Evolutionary conservation across 2,113 vertebrate genomes (phyloP), one percentile per base, ranked within the genome.

Genomic region (Onychorhynchus coronatus): DNA sequence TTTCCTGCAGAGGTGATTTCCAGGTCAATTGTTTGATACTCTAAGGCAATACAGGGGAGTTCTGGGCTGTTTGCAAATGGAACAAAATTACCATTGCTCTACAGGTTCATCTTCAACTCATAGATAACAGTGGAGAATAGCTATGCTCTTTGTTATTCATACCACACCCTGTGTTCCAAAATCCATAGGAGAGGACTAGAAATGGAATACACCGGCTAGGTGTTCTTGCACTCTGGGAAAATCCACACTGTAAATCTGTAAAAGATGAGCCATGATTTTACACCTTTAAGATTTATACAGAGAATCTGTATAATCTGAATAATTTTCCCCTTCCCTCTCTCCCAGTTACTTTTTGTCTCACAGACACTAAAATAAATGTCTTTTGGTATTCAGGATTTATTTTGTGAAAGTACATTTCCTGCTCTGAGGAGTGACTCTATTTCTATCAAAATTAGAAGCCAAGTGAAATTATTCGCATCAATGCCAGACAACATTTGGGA

Each of bases 1-100:
- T 95, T 94, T 96, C 72, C 91, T 88, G 55, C 83, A 91, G 75
- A 82, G 56, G 88, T 94, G 75, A 91, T 95, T 96, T 96, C 61
- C 88, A 94, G 75, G 83, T 80, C 93, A 96, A 70, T 73, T 88
- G 59, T 92, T 95, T 78, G 59, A 73, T 75, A 86, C 76, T 96
- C 75, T 58, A 63, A 93, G 72, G 63, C 56, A 86, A 41, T 90
- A 75, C 15, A 77, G 21, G 27, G 23, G 31, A 80, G 35, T 74
- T 82, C 47, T 78, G 82, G 17, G 75, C 56, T 96, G 33, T 59
- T 93, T 71, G 33, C 44, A 96, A 88, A 50, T 55, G 56, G 50
- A 90, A 74, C 11, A 76, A 91, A 88, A 90, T 89, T 93, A 55
- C 61, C 2, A 2, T 71, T 78, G 52, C 28, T 88, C 88, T 90